Conservation (phyloP, 2,888 invertebrate genomes). For the Melinaea marsaeus region DNA sequence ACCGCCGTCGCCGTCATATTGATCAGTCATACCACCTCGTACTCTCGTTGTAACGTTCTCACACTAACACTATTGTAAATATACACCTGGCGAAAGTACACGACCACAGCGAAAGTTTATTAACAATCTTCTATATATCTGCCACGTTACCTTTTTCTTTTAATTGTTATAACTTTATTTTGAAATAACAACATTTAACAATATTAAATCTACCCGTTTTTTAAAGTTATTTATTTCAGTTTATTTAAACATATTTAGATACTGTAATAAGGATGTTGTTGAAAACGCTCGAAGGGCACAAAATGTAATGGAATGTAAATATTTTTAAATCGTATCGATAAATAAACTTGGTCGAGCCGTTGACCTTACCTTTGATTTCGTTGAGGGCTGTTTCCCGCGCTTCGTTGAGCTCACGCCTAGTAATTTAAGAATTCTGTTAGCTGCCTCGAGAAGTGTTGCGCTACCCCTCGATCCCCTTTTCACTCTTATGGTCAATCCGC, state of each 20-base stretch:
- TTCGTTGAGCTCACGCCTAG: conserved; percentile 74
- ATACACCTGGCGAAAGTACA: conserved; percentile 57
- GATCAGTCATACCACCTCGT: conserved; percentile 28
- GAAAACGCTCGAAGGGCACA: too few species aligned
- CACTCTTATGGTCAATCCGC: conserved; percentile 75
- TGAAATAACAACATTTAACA: too few species aligned
- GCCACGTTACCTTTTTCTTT: conserved; percentile 16
- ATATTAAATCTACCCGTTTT: too few species aligned
- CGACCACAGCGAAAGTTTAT: conserved; percentile 57
- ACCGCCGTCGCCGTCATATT: conserved; percentile 39
- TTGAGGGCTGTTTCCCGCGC: conserved; percentile 77
- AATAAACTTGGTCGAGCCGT: conserved; percentile 48
- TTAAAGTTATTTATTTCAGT: too few species aligned
- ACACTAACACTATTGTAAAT: conserved; percentile 29
- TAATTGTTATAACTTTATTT: too few species aligned
- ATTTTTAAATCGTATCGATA: conserved; percentile 19
- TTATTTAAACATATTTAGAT: too few species aligned
- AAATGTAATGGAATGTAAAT: not conserved
- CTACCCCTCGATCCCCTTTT: conserved; percentile 77
- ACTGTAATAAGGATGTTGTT: not conserved
- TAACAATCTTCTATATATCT: conserved; percentile 35
- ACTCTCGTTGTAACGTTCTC: conserved; percentile 22
- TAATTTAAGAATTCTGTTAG: conserved; percentile 75
- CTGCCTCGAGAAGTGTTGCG: conserved; percentile 75
- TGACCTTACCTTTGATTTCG: conserved; percentile 76